Evolutionary conservation across 2,888 invertebrate species (phyloP).

Genomic region (Thyatira batis): DNA sequence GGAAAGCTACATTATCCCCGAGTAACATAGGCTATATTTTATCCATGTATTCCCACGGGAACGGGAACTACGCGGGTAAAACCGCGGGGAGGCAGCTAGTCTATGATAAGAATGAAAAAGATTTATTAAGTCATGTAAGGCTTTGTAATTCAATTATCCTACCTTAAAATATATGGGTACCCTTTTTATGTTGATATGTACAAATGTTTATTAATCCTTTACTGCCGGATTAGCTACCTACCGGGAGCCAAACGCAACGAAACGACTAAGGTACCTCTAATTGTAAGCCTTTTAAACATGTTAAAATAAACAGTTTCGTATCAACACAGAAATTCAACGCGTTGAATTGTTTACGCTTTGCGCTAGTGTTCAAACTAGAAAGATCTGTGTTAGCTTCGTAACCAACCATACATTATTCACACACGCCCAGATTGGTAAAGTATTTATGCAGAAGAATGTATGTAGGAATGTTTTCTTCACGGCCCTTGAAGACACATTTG

Average conservation of each 20-base stretch:
- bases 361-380: not conserved
- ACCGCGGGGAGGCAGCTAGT: too few relatives aligned
- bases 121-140: too few relatives aligned
- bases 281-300: not conserved
- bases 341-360: not conserved
- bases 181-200: too few relatives aligned
- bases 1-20: too few relatives aligned
- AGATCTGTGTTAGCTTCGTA: not conserved
- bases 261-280: not conserved
- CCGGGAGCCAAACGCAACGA: not conserved
- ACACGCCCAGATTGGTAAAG: not conserved
- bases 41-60: too few relatives aligned
- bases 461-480: not conserved
- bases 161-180: too few relatives aligned
- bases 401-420: slow-evolving; percentile 1
- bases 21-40: too few relatives aligned
- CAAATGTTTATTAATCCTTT: not conserved
- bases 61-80: too few relatives aligned
- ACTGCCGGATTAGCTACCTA: not conserved
- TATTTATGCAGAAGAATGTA: not conserved
- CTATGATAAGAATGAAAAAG: too few relatives aligned
- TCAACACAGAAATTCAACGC: not conserved
- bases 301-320: not conserved
- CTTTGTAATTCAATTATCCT: too few relatives aligned
- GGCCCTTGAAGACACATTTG: slow-evolving; percentile 49